phyloP scores from a whole-genome alignment of 1,140 invertebrate genomes.

The Aphidius ervi region DNA sequence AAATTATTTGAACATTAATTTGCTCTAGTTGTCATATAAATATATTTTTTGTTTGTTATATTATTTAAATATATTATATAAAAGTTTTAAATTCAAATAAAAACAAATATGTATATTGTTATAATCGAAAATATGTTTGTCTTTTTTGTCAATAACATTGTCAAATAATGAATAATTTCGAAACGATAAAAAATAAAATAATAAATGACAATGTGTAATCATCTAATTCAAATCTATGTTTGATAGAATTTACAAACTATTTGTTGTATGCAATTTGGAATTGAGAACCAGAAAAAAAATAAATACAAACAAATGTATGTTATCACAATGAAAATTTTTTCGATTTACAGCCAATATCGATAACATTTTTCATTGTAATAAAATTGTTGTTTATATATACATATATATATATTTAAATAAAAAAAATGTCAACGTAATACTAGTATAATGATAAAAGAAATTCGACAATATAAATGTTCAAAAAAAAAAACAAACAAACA shows the following conservation, averaged over 20 bases:
- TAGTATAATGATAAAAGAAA: no score
- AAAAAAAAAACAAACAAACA: no score
- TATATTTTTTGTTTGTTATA: neutral
- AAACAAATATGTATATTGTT: neutral
- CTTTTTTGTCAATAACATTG: neutral
- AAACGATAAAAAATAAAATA: neutral
- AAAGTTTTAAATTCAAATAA: neutral
- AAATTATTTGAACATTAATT: neutral
- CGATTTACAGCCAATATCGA: constrained; percentile 16
- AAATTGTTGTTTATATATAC: neutral
- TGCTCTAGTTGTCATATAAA: neutral
- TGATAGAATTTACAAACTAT: no score
- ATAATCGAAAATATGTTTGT: neutral
- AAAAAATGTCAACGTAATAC: no score
- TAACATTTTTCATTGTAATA: neutral
- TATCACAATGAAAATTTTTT: neutral
- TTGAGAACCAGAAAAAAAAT: no score
- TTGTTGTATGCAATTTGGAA: no score
- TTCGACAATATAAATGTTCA: no score
- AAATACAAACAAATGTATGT: no score
- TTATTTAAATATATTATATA: neutral
- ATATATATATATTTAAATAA: neutral
- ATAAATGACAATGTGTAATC: no score
- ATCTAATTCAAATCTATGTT: no score
- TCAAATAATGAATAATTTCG: neutral